Evolutionary conservation across 37 sponge, comb jelly and placozoan species (phyloP).

Genomic region (Axinella damicornis): DNA sequence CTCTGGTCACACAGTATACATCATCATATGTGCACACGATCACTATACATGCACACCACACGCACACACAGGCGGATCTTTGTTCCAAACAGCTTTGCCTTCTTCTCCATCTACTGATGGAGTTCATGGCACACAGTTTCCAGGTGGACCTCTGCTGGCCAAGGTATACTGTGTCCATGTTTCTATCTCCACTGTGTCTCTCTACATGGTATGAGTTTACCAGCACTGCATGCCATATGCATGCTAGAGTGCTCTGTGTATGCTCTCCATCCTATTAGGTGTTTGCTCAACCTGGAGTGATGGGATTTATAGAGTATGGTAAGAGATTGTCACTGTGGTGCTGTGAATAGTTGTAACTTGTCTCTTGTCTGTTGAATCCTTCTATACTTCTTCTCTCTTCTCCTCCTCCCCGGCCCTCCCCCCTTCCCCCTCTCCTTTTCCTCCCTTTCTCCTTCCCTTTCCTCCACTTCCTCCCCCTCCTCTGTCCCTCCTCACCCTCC

Average conservation of each 20-base stretch:
- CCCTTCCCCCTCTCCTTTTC: no score
- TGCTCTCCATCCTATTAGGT: constrained; percentile 23
- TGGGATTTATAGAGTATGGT: constrained; percentile 46
- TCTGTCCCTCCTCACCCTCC: no score
- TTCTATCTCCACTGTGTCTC: no score
- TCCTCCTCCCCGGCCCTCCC: no score
- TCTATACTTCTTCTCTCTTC: no score
- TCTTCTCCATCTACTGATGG: constrained; percentile 63
- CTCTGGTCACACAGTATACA: no score
- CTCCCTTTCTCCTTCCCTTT: no score
- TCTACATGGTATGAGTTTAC: not conserved
- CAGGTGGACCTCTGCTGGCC: constrained; percentile 77
- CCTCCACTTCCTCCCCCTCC: no score
- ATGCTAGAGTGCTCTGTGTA: not conserved
- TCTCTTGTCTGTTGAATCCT: no score
- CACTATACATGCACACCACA: no score
- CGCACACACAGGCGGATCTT: constrained; percentile 61
- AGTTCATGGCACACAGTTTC: constrained; percentile 67
- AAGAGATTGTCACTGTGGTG: not conserved
- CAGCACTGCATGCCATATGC: not conserved
- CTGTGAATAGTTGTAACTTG: no score
- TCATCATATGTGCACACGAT: no score
- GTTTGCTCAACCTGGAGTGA: constrained; percentile 60
- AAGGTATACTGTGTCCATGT: constrained; percentile 37
- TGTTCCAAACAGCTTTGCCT: constrained; percentile 73